These are phyloP conservation scores for Eucriotettix oculatus DNA, from an alignment of 2,888 invertebrate species.

Conservation along the genomic window DNA sequence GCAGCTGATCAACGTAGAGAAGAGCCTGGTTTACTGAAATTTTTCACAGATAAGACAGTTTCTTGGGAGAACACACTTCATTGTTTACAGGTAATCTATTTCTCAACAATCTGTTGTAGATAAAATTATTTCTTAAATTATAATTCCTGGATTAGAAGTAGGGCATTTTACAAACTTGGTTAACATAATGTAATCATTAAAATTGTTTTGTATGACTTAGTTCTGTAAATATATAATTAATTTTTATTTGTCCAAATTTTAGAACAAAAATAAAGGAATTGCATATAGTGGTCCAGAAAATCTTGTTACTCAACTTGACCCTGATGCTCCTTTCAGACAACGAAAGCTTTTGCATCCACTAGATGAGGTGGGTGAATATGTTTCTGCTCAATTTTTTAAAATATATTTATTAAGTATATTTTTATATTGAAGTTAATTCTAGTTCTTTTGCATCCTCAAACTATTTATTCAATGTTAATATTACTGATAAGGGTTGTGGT, in stretches of 20 bases:
- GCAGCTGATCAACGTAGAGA: slow-evolving; percentile 37
- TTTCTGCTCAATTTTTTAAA: neutral
- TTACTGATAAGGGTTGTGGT: no score
- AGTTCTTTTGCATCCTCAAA: no score
- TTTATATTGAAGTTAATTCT: no score
- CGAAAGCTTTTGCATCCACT: slow-evolving; percentile 65
- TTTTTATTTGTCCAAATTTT: neutral
- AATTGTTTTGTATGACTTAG: no score
- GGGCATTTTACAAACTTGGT: no score
- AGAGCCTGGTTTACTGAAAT: slow-evolving; percentile 35
- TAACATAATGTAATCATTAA: no score
- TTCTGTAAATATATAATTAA: no score
- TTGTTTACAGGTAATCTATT: slow-evolving; percentile 36
- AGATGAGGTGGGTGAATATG: slow-evolving; percentile 38
- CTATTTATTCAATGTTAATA: no score
- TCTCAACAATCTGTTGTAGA: no score
- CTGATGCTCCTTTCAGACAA: slow-evolving; percentile 74
- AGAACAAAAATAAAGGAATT: neutral
- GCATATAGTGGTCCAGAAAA: neutral
- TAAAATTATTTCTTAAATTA: neutral
- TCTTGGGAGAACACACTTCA: slow-evolving; percentile 88
- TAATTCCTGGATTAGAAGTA: neutral
- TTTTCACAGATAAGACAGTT: slow-evolving; percentile 65
- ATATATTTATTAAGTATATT: no score
- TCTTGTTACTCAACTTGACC: slow-evolving; percentile 45